Percentiles rank a stretch among this genome's conserved stretches.
Conservation (phyloP, 2,888 invertebrate genomes). For the Himalopsyche tibetana region DNA sequence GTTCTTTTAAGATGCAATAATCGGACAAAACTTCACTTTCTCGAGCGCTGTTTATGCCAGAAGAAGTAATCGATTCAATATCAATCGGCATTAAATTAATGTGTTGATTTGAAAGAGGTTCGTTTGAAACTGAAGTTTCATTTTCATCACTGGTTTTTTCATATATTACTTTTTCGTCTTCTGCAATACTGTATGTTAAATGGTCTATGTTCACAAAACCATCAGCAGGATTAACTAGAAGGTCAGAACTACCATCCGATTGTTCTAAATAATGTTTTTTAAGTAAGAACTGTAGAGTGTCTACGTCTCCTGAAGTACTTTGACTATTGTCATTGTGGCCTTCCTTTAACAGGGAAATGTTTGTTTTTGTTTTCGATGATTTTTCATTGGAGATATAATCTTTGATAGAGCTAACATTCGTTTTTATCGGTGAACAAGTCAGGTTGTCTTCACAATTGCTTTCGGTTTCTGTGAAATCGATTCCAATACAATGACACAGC, state of each 20-base stretch:
- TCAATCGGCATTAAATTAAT: slow-evolving; percentile 21
- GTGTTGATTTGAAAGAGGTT: neutral
- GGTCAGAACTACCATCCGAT: slow-evolving; percentile 14
- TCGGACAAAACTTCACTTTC: slow-evolving; percentile 4
- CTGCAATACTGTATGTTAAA: slow-evolving; percentile 43
- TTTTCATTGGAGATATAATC: neutral
- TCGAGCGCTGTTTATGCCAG: neutral
- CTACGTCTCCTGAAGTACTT: slow-evolving; percentile 24
- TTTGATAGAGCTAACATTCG: neutral
- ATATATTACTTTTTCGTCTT: slow-evolving; percentile 48
- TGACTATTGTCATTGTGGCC: neutral
- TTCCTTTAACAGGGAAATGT: neutral
- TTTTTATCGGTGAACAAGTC: neutral
- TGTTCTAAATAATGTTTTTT: slow-evolving; percentile 50
- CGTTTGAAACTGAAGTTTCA: neutral
- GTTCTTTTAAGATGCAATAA: neutral
- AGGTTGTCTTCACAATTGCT: slow-evolving; percentile 25
- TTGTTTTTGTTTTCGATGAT: neutral
- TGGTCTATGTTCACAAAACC: slow-evolving; percentile 50
- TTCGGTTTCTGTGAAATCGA: slow-evolving; percentile 52
- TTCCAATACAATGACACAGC: slow-evolving; percentile 66
- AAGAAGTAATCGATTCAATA: slow-evolving; percentile 12
- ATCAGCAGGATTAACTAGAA: slow-evolving; percentile 56
- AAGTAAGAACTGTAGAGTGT: slow-evolving; percentile 12
- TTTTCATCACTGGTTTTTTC: slow-evolving; percentile 41